phyloP scores from a whole-genome alignment of 2,888 invertebrate genomes.

The Drosophila paramelanica region DNA sequence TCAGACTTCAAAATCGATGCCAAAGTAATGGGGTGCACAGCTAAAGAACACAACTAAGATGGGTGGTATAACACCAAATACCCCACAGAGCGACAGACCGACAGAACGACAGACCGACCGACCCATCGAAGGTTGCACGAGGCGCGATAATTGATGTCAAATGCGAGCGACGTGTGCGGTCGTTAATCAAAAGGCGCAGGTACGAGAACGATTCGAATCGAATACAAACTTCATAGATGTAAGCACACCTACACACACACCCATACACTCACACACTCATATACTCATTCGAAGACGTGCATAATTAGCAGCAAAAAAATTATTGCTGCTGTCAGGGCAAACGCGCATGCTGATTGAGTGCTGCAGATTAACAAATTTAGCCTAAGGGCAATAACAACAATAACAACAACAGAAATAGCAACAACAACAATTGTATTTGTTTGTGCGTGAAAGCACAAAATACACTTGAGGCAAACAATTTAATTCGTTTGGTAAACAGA shows the following conservation, averaged over 20 bases:
- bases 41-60: not conserved
- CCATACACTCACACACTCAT: constrained; percentile 9
- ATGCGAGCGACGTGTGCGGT: constrained; percentile 59
- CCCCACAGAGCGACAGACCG: too few species aligned
- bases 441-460: constrained; percentile 76
- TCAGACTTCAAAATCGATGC: constrained; percentile 46
- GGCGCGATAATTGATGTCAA: constrained; percentile 80
- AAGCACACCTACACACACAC: constrained; percentile 24
- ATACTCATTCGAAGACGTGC: constrained; percentile 41
- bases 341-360: constrained; percentile 71
- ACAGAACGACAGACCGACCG: not conserved
- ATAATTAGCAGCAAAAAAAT: constrained; percentile 67
- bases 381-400: constrained; percentile 51
- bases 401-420: constrained; percentile 14
- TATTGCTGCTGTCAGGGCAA: constrained; percentile 42
- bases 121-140: constrained; percentile 26
- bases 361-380: constrained; percentile 74
- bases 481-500: constrained; percentile 79
- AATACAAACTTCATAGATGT: constrained; percentile 55
- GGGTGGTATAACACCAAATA: not conserved
- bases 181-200: constrained; percentile 69
- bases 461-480: constrained; percentile 80
- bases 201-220: constrained; percentile 36
- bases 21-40: not conserved
- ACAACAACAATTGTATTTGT: constrained; percentile 24